Conservation (phyloP, 2,888 invertebrate species). For the Trissolcus brochymenae region DNA sequence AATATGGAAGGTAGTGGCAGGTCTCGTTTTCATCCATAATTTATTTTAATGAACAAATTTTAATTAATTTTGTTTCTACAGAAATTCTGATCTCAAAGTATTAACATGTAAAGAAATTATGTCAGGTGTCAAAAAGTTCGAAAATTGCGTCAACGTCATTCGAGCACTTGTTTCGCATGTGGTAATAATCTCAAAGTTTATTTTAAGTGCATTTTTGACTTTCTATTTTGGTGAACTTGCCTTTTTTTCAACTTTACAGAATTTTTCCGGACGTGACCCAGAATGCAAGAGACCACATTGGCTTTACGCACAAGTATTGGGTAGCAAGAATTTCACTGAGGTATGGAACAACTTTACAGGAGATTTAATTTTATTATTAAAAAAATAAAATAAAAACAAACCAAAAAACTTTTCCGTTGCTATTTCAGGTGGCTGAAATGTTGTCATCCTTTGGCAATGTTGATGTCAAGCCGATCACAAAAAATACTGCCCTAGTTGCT, state of each 20-base stretch:
- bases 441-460: conserved; percentile 81
- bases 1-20: conserved; percentile 73
- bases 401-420: neutral
- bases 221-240: neutral
- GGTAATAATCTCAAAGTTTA: conserved; percentile 75
- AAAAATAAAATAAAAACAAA: neutral
- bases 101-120: conserved; percentile 78
- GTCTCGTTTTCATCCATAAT: neutral
- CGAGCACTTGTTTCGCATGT: conserved; percentile 79
- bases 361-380: neutral
- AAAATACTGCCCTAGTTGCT: conserved; percentile 79
- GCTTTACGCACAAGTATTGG: conserved; percentile 75
- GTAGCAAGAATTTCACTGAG: conserved; percentile 53
- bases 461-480: conserved; percentile 80
- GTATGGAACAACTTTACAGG: conserved; percentile 35
- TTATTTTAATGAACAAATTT: conserved; percentile 6
- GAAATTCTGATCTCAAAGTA: conserved; percentile 34
- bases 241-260: conserved; percentile 68
- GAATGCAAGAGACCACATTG: conserved; percentile 77
- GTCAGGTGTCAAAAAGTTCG: conserved; percentile 76
- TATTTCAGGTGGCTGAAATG: conserved; percentile 78
- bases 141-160: conserved; percentile 81
- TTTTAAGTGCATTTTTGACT: neutral
- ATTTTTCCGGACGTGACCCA: conserved; percentile 78
- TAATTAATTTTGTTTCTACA: conserved; percentile 46